These are phyloP conservation scores for Hemibagrus wyckioides DNA, from an alignment of 2,113 vertebrate species.

Conservation along the genomic window DNA sequence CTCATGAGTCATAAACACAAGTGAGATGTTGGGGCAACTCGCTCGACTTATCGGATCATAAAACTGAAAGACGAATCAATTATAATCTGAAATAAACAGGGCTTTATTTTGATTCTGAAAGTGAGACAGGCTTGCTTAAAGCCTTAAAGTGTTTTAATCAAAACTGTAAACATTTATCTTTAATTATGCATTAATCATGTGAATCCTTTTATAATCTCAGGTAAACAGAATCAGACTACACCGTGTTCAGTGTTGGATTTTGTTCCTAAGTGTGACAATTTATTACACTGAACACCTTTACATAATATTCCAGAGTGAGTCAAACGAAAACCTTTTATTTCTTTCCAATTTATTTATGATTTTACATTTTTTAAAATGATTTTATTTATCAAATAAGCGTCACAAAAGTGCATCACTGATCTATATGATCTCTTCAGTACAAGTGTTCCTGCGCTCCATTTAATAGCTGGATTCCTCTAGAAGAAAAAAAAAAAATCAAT, in stretches of 20 bases:
- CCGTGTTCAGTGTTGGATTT: not conserved
- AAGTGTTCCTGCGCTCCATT: not conserved
- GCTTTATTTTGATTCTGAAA: not conserved
- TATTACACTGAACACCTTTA: not conserved
- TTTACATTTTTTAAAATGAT: not conserved
- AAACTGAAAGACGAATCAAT: not conserved
- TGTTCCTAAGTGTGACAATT: too few relatives aligned
- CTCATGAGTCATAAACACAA: conserved; percentile 17
- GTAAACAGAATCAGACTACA: not conserved
- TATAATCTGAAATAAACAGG: not conserved
- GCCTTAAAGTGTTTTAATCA: not conserved
- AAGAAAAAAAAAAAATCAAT: not conserved
- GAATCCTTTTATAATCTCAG: not conserved
- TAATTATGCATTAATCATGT: not conserved
- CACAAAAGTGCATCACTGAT: too few relatives aligned
- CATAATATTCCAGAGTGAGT: not conserved
- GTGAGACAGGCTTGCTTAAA: not conserved
- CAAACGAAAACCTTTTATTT: not conserved
- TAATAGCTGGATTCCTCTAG: not conserved
- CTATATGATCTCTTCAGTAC: not conserved
- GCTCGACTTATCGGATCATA: not conserved
- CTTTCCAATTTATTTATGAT: not conserved
- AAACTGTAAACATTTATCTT: not conserved
- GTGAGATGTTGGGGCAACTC: not conserved
- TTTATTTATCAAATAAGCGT: not conserved